Evolutionary conservation across 1,140 invertebrate species (phyloP).

Genomic region (Plectus sambesii): DNA sequence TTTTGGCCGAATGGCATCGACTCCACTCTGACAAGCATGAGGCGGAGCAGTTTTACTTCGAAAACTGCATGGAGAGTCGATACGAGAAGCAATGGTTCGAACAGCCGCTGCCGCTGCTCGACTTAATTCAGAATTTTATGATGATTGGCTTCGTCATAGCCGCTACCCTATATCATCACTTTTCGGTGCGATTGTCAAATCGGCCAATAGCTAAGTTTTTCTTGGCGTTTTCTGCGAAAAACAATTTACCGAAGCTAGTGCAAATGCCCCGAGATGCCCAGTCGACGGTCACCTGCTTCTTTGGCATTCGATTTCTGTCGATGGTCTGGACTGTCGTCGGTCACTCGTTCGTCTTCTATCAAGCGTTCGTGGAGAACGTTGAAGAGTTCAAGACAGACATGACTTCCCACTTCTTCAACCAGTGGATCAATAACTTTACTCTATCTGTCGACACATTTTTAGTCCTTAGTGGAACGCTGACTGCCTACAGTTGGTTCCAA

Average conservation of each 20-base stretch:
- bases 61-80: constrained; percentile 38
- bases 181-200: too few relatives aligned
- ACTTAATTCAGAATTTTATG: too few relatives aligned
- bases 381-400: constrained; percentile 42
- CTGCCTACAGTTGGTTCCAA: constrained; percentile 41
- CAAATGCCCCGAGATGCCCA: constrained; percentile 43
- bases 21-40: constrained; percentile 20
- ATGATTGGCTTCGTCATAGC: too few relatives aligned
- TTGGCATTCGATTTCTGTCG: constrained; percentile 38
- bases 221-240: constrained; percentile 39
- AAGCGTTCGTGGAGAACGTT: constrained; percentile 42
- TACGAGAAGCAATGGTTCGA: constrained; percentile 42
- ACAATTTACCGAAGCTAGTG: constrained; percentile 35
- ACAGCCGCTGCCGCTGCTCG: constrained; percentile 35
- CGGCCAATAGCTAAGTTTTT: constrained; percentile 31
- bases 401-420: constrained; percentile 44
- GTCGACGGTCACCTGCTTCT: constrained; percentile 43
- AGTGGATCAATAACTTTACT: constrained; percentile 45
- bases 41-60: constrained; percentile 25
- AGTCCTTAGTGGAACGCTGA: constrained; percentile 34
- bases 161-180: too few relatives aligned
- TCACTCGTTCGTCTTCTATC: constrained; percentile 45
- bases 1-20: constrained; percentile 4
- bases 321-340: constrained; percentile 44
- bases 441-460: constrained; percentile 38